These are phyloP conservation scores for Ericerus pela DNA, from an alignment of 1,140 invertebrate genomes.

Conservation along the genomic window DNA sequence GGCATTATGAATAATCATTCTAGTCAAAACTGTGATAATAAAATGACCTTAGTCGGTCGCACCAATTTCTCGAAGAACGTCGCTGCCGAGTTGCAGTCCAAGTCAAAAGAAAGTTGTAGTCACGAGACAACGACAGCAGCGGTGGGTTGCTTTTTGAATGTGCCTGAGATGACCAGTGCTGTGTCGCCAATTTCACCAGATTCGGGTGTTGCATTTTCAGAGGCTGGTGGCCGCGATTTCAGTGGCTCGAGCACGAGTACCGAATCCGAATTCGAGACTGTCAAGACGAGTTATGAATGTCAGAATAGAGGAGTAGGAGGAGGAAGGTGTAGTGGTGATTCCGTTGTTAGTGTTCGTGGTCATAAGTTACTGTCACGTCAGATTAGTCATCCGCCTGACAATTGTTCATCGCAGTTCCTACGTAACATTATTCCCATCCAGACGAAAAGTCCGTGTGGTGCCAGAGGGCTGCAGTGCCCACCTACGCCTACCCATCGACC, in stretches of 20 bases:
- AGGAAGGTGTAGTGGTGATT: not conserved
- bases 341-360: not conserved
- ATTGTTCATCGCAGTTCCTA: conserved; percentile 6
- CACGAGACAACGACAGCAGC: not conserved
- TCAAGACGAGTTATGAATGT: not conserved
- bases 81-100: not conserved
- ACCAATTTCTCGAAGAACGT: not conserved
- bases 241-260: not conserved
- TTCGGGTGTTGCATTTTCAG: not conserved
- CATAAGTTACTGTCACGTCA: not conserved
- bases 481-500: conserved; percentile 71
- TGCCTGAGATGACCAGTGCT: not conserved
- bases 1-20: conserved; percentile 1
- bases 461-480: conserved; percentile 41
- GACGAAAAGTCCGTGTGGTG: conserved; percentile 15
- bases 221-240: not conserved
- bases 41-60: not conserved
- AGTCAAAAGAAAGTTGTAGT: not conserved
- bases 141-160: not conserved
- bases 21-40: conserved; percentile 15
- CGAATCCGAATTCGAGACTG: not conserved
- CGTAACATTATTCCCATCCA: conserved; percentile 1
- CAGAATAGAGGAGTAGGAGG: not conserved
- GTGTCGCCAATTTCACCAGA: not conserved
- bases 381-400: conserved; percentile 22